These are phyloP conservation scores for Paralichthys olivaceus DNA, from an alignment of 2,113 vertebrate species.

Conservation along the genomic window DNA sequence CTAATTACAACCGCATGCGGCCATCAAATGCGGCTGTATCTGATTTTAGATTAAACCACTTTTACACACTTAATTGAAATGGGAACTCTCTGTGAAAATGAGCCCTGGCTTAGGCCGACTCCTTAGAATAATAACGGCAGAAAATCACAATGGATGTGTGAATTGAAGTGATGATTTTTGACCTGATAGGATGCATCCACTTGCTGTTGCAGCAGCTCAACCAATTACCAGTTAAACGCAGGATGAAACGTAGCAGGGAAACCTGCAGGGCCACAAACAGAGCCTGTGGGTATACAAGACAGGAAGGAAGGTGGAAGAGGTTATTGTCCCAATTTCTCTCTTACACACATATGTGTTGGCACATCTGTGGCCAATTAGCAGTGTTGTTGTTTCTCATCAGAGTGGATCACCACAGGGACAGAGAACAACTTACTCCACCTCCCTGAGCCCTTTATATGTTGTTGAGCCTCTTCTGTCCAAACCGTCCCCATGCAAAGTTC, in stretches of 20 bases:
- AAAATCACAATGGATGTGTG: conserved; percentile 35
- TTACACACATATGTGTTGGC: conserved; percentile 32
- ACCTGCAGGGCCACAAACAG: conserved; percentile 37
- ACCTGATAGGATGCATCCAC: conserved; percentile 24
- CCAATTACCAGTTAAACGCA: conserved; percentile 55
- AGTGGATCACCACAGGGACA: conserved; percentile 46
- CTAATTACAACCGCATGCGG: conserved; percentile 57
- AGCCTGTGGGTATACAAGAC: conserved; percentile 34
- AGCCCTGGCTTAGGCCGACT: conserved; percentile 5
- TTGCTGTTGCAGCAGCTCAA: conserved; percentile 30
- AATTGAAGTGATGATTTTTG: conserved; percentile 26
- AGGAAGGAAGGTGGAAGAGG: conserved; percentile 5
- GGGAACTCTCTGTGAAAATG: conserved; percentile 45
- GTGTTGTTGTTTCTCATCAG: conserved; percentile 39
- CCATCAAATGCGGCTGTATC: conserved; percentile 47
- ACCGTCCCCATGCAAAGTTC: conserved; percentile 23
- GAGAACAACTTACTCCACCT: conserved; percentile 22
- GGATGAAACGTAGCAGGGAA: conserved; percentile 29
- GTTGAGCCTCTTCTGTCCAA: conserved; percentile 17
- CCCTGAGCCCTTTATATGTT: conserved; percentile 24
- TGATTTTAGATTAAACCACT: conserved; percentile 63
- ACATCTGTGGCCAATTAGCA: conserved; percentile 46
- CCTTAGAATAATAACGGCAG: conserved; percentile 1
- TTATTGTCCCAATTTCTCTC: conserved; percentile 46
- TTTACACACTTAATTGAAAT: conserved; percentile 63